Base-by-base conservation (phyloP, 2,888 invertebrate genomes). In the Mimachlamys varia region DNA sequence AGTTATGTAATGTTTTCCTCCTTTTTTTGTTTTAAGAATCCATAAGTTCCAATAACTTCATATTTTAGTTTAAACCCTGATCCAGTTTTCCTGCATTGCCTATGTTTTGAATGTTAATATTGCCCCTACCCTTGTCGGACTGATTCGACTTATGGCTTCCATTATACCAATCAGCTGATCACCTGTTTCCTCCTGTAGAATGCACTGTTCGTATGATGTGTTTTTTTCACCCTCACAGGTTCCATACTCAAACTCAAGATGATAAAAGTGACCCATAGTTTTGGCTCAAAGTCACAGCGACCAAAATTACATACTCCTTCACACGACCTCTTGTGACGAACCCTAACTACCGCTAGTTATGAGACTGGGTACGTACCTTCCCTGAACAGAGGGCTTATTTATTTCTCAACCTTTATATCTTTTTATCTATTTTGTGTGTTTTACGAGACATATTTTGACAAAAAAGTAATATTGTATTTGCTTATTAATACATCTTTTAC, bases 281-380 rank as follows among this genome's bases (percentile, higher is more conserved):
- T 76, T 33, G 76, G 76, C 27, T 76, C 76, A 76, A 76, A 76
- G 76, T 76, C 76, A 7, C 76, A 76, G 76, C 76, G 76, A 76
- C 76, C 76, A 76, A 27, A 76, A 27, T 76, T 76, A 33, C 76
- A 33, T 76, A 76, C 27, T 76, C 27, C 76, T 33, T 27, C 76
- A 76, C 2, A 76, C 76, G 33, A 76, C 27, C 33, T 76, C 76
- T 76, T 76, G 33, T 76, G 76, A 76, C 76, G 76, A 76, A 76
- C 76, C 10, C 27, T 27, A 76, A 27, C 22, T 27, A 76, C 76
- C 27, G 13, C 33, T 76, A 76, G 33, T 76, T 27, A 76, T 76
- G 76, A 76, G 76, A 33, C 76, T 22, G 76, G 76, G 76, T 76
- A 76, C 33, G 76, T 76, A 76, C 76, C 33, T 76, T 76, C 33